Evolutionary conservation across 2,113 vertebrate genomes (phyloP).

Genomic region (Nicator chloris): DNA sequence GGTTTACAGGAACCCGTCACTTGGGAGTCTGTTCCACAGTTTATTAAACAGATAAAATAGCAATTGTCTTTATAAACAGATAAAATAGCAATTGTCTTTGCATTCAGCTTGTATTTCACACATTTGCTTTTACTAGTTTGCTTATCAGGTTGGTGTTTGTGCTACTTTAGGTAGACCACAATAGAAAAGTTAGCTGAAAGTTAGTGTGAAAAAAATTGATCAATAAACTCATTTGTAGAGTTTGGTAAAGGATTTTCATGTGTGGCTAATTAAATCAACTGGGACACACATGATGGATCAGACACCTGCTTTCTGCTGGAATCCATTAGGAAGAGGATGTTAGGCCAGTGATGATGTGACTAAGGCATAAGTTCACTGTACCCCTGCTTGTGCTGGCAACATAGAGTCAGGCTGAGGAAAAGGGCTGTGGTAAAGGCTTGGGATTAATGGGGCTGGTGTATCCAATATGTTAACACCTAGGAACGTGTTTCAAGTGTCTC

Average conservation of each 20-base stretch:
- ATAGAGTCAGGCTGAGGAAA: neutral
- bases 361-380: neutral
- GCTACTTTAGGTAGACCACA: neutral
- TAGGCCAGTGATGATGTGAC: neutral
- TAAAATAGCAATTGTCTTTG: neutral
- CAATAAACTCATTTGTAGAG: neutral
- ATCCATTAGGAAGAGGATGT: neutral
- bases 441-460: neutral
- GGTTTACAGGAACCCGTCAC: neutral
- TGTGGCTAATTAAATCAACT: neutral
- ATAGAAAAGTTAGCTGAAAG: neutral
- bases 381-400: neutral
- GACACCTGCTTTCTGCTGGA: neutral
- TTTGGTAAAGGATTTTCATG: neutral
- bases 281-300: neutral
- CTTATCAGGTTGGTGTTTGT: neutral
- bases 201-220: neutral
- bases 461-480: neutral
- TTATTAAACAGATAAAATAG: neutral
- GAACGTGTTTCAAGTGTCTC: neutral
- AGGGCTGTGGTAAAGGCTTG: neutral
- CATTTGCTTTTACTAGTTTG: neutral
- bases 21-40: neutral
- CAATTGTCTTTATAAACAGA: too few relatives aligned
- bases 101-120: neutral